Evolutionary conservation across 1,140 invertebrate genomes (phyloP).

Genomic region (Drosophila setifemur): DNA sequence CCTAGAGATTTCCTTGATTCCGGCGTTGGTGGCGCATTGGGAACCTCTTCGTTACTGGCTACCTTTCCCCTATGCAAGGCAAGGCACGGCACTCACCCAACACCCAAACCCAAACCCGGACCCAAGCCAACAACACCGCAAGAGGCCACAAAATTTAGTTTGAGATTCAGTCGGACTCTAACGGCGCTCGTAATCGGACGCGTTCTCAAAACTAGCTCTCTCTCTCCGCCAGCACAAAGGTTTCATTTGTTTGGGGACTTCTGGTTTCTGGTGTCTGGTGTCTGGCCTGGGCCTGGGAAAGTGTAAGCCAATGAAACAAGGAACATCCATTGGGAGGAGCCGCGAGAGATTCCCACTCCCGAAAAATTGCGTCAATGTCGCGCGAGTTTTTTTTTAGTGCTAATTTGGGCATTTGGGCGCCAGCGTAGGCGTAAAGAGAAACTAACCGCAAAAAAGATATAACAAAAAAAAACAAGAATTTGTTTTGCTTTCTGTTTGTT

Average conservation of each 20-base stretch:
- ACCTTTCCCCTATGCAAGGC: too few relatives aligned
- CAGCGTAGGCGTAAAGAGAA: slow-evolving; percentile 46
- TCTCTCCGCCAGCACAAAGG: slow-evolving; percentile 1
- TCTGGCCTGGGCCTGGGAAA: neutral
- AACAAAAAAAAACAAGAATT: slow-evolving; percentile 31
- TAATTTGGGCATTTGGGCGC: slow-evolving; percentile 26
- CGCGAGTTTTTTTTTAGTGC: slow-evolving; percentile 22
- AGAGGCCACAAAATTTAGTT: slow-evolving; percentile 2
- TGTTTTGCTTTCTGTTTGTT: slow-evolving; percentile 38
- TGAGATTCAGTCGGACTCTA: slow-evolving; percentile 62
- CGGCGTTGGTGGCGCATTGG: too few relatives aligned
- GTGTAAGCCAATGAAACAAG: slow-evolving; percentile 1
- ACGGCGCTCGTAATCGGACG: slow-evolving; percentile 63
- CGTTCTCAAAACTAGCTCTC: slow-evolving; percentile 41
- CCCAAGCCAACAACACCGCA: neutral
- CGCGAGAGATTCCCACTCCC: too few relatives aligned
- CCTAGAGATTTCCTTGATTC: too few relatives aligned
- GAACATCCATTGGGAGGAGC: neutral
- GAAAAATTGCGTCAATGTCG: neutral
- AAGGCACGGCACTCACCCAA: too few relatives aligned
- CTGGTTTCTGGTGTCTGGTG: neutral
- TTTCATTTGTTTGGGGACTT: too few relatives aligned
- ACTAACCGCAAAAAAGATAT: slow-evolving; percentile 7
- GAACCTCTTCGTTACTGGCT: too few relatives aligned
- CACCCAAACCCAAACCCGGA: too few relatives aligned